A percentile compares a stretch with the other conserved stretches of the same genome.
Evolutionary conservation across 2,113 vertebrate genomes (phyloP).

Genomic region (Cryptotis parvus): DNA sequence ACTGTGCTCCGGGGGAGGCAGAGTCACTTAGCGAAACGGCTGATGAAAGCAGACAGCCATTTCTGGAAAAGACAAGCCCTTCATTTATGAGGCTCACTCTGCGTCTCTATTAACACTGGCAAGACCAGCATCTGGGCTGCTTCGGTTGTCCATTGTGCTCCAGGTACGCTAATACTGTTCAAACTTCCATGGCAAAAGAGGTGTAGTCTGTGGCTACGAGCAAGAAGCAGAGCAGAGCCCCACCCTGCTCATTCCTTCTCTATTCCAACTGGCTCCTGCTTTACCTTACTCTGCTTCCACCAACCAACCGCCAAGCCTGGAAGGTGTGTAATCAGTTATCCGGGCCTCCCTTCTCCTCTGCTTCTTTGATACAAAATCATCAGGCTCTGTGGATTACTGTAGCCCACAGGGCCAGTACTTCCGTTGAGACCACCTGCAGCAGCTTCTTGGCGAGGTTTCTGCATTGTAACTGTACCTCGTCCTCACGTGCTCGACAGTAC

Average conservation of each 20-base stretch:
- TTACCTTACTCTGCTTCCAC: neutral
- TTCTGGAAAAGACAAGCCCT: neutral
- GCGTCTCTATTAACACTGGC: neutral
- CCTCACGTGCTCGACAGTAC: neutral
- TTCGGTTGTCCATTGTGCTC: neutral
- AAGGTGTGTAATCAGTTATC: rapidly evolving
- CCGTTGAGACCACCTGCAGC: neutral
- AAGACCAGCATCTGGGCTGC: neutral
- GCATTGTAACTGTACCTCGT: neutral
- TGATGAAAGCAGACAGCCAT: neutral
- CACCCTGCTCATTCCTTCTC: neutral
- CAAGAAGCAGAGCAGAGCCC: neutral
- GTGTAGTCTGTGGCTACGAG: neutral
- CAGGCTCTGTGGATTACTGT: neutral
- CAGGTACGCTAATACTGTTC: neutral
- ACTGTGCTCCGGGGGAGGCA: neutral
- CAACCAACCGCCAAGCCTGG: neutral
- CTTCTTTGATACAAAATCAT: neutral
- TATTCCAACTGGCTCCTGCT: neutral
- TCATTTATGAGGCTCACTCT: neutral
- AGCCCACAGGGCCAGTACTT: neutral
- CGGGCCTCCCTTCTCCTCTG: neutral
- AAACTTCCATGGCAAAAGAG: neutral
- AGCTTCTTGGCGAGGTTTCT: neutral
- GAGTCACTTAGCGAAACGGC: neutral